Evolutionary conservation across 2,797 vertebrate species (phyloP).

Genomic region (Orestias chungarensis): DNA sequence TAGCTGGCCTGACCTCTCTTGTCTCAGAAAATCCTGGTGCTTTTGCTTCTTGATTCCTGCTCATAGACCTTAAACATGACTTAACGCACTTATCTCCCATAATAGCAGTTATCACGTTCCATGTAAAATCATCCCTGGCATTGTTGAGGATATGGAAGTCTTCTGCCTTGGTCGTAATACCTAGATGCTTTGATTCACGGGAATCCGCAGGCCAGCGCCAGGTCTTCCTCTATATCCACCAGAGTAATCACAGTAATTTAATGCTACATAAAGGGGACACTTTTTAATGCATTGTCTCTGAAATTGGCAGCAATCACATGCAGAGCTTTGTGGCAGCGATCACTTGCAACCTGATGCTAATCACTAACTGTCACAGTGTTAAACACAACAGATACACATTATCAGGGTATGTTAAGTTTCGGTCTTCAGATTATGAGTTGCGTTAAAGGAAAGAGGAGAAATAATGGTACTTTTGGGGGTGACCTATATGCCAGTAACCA

Average conservation of each 20-base stretch:
- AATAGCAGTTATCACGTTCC: constrained; percentile 70
- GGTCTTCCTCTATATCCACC: constrained; percentile 53
- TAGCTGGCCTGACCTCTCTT: constrained; percentile 33
- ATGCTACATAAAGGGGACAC: constrained; percentile 67
- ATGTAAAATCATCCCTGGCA: constrained; percentile 65
- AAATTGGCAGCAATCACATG: constrained; percentile 22
- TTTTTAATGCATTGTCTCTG: constrained; percentile 51
- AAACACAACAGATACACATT: constrained; percentile 19
- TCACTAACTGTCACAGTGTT: constrained; percentile 30
- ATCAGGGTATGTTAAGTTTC: constrained; percentile 24
- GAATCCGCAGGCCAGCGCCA: constrained; percentile 57
- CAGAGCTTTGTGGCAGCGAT: constrained; percentile 29
- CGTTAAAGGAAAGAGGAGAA: constrained; percentile 3
- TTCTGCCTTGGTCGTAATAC: constrained; percentile 69
- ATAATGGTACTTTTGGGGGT: constrained; percentile 8
- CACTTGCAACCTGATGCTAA: constrained; percentile 35
- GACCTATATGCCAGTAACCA: background rate
- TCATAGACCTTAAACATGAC: constrained; percentile 59
- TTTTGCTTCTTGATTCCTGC: constrained; percentile 35
- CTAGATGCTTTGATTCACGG: constrained; percentile 58
- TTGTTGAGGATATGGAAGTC: constrained; percentile 55
- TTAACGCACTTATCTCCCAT: constrained; percentile 67
- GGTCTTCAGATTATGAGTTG: constrained; percentile 15
- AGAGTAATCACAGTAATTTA: constrained; percentile 79
- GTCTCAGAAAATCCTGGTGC: constrained; percentile 38